Evolutionary conservation across 2,888 invertebrate genomes (phyloP).

Genomic region (Campoplex nolae): DNA sequence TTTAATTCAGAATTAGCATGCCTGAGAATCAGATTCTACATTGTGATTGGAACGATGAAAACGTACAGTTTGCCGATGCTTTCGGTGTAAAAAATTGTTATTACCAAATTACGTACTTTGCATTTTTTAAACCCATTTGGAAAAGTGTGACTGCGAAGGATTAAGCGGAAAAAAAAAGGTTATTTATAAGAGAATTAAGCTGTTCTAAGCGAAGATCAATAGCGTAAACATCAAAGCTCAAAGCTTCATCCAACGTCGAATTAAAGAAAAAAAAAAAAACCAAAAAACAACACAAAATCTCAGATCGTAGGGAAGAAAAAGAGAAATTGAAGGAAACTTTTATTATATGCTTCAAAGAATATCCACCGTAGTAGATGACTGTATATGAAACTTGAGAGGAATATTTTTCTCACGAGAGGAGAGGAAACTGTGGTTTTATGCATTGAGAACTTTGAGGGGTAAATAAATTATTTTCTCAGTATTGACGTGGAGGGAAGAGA

Average conservation of each 20-base stretch:
- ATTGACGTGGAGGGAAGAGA: conserved; percentile 21
- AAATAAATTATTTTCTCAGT: conserved; percentile 12
- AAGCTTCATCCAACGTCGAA: conserved; percentile 6
- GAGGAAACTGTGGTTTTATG: conserved; percentile 19
- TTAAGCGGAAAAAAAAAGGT: not conserved
- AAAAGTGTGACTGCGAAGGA: not conserved
- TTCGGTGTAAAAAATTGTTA: no score
- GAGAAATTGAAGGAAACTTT: not conserved
- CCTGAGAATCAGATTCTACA: not conserved
- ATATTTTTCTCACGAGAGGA: conserved; percentile 3
- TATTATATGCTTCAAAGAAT: not conserved
- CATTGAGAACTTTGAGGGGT: conserved; percentile 5
- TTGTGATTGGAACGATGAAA: not conserved
- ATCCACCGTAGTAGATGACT: not conserved
- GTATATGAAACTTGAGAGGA: not conserved
- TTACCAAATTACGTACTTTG: no score
- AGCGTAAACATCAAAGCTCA: not conserved
- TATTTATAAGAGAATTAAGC: not conserved
- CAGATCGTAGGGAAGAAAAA: not conserved
- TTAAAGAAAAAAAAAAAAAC: not conserved
- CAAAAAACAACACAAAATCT: no score
- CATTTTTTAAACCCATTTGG: not conserved
- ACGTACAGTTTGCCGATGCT: not conserved
- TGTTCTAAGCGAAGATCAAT: not conserved
- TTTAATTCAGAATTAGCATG: no score